A percentile compares a stretch with the other conserved stretches of the same genome.
These are phyloP conservation scores for Meandrina meandrites DNA, from an alignment of 92 coral and sea anemone genomes.

Conservation along the genomic window DNA sequence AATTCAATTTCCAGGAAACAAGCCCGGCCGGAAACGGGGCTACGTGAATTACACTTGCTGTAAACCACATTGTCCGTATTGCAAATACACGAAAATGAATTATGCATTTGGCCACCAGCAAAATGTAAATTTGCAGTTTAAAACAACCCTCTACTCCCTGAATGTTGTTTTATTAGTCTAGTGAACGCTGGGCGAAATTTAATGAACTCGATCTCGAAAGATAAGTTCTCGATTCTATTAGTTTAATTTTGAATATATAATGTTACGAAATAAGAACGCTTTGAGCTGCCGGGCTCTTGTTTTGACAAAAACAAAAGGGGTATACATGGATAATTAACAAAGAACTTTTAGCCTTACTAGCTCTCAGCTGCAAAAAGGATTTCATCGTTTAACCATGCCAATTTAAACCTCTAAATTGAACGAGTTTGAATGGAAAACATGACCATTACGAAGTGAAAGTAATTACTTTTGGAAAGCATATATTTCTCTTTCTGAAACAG, in stretches of 20 bases:
- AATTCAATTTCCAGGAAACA: not conserved
- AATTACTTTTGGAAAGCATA: not conserved
- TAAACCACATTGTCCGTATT: not conserved
- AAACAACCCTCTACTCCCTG: not conserved
- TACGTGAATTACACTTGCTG: not conserved
- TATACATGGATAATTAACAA: not conserved
- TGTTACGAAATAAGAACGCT: not conserved
- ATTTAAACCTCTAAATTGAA: not conserved
- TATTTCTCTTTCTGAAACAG: not conserved
- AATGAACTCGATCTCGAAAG: not conserved
- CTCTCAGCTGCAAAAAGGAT: not conserved
- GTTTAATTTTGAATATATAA: not conserved
- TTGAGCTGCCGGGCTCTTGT: not conserved
- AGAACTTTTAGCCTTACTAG: not conserved
- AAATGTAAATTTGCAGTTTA: not conserved
- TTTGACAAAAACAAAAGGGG: slow-evolving; percentile 1
- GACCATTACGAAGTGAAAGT: not conserved
- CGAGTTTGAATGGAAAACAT: not conserved
- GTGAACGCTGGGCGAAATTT: not conserved
- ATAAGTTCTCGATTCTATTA: not conserved
- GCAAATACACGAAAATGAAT: not conserved
- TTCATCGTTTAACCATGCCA: not conserved
- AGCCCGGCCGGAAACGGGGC: not conserved
- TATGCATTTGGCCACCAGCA: slow-evolving; percentile 26
- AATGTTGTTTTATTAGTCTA: not conserved